These are phyloP conservation scores for Poecilobothrus nobilitatus DNA, from an alignment of 2,888 invertebrate species.

Conservation along the genomic window DNA sequence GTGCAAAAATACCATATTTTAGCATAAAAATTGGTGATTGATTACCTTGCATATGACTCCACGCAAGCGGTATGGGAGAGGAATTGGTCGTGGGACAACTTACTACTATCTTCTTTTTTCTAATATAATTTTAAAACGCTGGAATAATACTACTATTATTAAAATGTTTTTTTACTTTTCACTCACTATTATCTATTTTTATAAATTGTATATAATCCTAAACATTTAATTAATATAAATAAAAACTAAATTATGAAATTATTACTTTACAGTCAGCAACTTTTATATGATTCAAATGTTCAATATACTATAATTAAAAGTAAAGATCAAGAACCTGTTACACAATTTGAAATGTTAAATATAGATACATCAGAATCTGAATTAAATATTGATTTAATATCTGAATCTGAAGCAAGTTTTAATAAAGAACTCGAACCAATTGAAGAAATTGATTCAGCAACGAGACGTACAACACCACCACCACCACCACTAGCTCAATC, in stretches of 20 bases:
- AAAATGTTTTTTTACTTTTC: too few relatives aligned
- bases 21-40: too few relatives aligned
- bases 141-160: too few relatives aligned
- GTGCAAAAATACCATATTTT: too few relatives aligned
- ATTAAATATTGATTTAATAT: background rate
- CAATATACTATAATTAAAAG: background rate
- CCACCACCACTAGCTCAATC: background rate
- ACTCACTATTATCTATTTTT: too few relatives aligned
- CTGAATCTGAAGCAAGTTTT: background rate
- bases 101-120: too few relatives aligned
- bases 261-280: background rate
- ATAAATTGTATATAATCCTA: too few relatives aligned
- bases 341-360: background rate
- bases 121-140: too few relatives aligned
- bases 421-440: background rate
- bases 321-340: background rate
- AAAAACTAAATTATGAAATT: background rate
- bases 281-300: background rate
- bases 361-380: background rate
- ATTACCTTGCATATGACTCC: too few relatives aligned
- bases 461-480: background rate
- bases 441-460: background rate
- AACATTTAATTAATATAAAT: too few relatives aligned
- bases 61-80: too few relatives aligned
- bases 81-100: too few relatives aligned